phyloP scores from a whole-genome alignment of 2,888 invertebrate genomes.

The Marasmarcha lunaedactyla region DNA sequence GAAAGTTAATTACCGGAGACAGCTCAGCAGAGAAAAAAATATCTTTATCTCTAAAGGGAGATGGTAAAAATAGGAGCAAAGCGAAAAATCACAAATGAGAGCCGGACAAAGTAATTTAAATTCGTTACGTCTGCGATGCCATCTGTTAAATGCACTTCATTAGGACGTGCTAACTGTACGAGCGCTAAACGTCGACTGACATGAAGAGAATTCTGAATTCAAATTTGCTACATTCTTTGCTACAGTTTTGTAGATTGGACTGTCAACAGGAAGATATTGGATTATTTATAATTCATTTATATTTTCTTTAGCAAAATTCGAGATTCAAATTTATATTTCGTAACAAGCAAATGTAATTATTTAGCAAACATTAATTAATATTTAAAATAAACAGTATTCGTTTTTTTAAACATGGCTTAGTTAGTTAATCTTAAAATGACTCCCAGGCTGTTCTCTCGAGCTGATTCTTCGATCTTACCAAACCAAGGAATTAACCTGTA shows the following conservation, averaged over 20 bases:
- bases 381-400: too few species aligned
- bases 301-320: too few species aligned
- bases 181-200: slow-evolving; percentile 29
- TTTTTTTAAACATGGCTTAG: too few species aligned
- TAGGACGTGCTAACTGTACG: slow-evolving; percentile 41
- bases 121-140: slow-evolving; percentile 36
- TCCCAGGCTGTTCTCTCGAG: too few species aligned
- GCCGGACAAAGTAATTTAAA: slow-evolving; percentile 39
- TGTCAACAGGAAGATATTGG: slow-evolving; percentile 26
- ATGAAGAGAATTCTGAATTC: slow-evolving; percentile 37
- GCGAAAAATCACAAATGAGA: slow-evolving; percentile 24
- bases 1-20: slow-evolving; percentile 12
- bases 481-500: too few species aligned
- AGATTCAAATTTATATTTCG: too few species aligned
- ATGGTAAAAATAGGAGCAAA: slow-evolving; percentile 21
- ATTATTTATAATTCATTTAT: too few species aligned
- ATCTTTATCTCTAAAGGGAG: slow-evolving; percentile 34
- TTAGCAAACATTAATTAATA: too few species aligned
- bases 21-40: slow-evolving; percentile 37
- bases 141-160: slow-evolving; percentile 54
- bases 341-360: too few species aligned
- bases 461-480: too few species aligned
- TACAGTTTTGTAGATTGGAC: slow-evolving; percentile 38
- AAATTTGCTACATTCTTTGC: slow-evolving; percentile 24
- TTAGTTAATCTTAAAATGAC: too few species aligned